These are phyloP conservation scores for Hirtodrosophila histrioides DNA, from an alignment of 2,888 invertebrate genomes.

Conservation along the genomic window DNA sequence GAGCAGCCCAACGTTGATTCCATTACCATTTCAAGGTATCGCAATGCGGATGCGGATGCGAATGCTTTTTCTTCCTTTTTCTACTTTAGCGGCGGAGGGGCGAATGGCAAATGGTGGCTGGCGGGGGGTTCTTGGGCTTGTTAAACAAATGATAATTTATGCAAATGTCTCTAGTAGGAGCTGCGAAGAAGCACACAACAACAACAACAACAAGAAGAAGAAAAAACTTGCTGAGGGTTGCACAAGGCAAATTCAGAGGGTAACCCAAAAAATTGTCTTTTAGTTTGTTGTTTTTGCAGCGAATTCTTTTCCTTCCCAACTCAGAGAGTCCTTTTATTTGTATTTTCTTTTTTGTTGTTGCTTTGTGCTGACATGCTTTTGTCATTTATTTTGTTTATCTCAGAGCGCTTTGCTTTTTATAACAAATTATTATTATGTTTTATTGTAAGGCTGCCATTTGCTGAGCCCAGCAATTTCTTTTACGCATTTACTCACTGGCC, in stretches of 20 bases:
- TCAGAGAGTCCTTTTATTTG: no score
- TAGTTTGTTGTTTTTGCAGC: constrained; percentile 49
- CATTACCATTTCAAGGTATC: constrained; percentile 52
- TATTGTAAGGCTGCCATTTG: constrained; percentile 58
- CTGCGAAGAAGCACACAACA: constrained; percentile 22
- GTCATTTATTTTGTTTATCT: constrained; percentile 83
- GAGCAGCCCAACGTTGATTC: constrained; percentile 42
- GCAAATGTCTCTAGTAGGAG: constrained; percentile 77
- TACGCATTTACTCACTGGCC: constrained; percentile 35
- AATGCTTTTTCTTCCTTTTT: no score
- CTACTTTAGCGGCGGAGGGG: neutral
- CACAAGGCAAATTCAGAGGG: constrained; percentile 40
- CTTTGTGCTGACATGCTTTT: constrained; percentile 72
- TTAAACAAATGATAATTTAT: constrained; percentile 82
- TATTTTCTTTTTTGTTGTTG: constrained; percentile 20
- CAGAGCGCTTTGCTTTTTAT: constrained; percentile 65
- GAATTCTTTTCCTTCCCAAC: constrained; percentile 9
- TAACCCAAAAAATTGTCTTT: constrained; percentile 53
- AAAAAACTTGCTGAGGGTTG: constrained; percentile 69
- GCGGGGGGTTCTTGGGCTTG: constrained; percentile 45
- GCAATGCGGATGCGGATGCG: constrained; percentile 26
- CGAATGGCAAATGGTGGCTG: no score
- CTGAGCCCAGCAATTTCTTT: constrained; percentile 63
- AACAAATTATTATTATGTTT: constrained; percentile 81
- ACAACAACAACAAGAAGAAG: constrained; percentile 23